Conservation (phyloP, 2,888 invertebrate species). For the Zonitis immaculata region DNA sequence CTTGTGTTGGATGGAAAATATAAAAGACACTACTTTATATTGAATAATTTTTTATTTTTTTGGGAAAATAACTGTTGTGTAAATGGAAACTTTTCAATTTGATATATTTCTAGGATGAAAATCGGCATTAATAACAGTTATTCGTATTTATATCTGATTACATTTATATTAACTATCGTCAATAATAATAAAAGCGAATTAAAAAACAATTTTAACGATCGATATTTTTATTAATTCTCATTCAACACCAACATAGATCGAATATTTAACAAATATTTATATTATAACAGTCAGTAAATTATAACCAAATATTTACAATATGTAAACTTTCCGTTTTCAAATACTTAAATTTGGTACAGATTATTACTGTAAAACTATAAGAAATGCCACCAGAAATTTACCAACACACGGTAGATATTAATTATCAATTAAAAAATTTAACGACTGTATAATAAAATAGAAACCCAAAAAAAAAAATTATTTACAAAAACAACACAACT, state of each 20-base stretch:
- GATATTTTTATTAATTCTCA: conserved; percentile 15
- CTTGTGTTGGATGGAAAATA: neutral
- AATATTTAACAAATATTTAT: conserved; percentile 21
- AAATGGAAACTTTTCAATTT: neutral
- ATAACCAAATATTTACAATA: conserved; percentile 19
- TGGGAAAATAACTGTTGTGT: neutral
- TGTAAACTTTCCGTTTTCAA: conserved; percentile 20
- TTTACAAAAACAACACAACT: too few species aligned
- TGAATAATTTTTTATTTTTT: neutral
- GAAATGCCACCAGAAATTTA: neutral
- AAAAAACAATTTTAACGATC: conserved; percentile 8
- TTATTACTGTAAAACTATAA: neutral
- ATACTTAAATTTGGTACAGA: conserved; percentile 5
- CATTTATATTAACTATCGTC: neutral
- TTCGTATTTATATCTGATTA: neutral
- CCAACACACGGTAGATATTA: neutral
- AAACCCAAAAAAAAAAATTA: too few species aligned
- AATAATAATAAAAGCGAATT: neutral
- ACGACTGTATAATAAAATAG: too few species aligned
- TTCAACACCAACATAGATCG: conserved; percentile 11
- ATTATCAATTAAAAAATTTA: neutral
- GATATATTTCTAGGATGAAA: neutral
- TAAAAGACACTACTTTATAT: too few species aligned
- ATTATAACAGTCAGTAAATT: conserved; percentile 18
- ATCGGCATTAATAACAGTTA: neutral